Conservation (phyloP, 2,113 vertebrate genomes). For the Dromiciops gliroides region DNA sequence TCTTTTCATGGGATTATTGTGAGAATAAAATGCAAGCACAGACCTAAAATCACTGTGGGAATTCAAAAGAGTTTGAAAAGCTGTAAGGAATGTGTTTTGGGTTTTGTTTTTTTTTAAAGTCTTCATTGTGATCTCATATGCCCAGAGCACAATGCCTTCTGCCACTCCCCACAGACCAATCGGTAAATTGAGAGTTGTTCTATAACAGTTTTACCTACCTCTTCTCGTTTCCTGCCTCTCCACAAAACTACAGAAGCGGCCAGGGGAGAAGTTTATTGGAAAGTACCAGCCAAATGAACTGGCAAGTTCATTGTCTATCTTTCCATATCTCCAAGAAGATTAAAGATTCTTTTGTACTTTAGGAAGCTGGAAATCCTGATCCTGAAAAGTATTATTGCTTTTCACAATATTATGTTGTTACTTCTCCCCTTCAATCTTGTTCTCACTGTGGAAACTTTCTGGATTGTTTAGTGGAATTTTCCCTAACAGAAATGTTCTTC, state of each 20-base stretch:
- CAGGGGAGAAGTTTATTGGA: constrained; percentile 33
- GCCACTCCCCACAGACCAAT: neutral
- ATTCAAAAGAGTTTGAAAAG: neutral
- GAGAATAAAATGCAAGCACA: neutral
- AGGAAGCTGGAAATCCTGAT: neutral
- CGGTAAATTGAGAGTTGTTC: neutral
- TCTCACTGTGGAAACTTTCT: constrained; percentile 50
- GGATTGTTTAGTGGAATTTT: constrained; percentile 30
- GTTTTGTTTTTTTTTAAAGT: no score
- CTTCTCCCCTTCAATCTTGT: neutral
- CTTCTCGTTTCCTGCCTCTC: constrained; percentile 9
- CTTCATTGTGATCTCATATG: neutral
- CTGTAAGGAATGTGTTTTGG: neutral
- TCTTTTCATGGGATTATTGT: neutral
- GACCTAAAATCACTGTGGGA: neutral
- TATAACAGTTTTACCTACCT: constrained; percentile 14
- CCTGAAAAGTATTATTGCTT: neutral
- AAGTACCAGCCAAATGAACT: constrained; percentile 28
- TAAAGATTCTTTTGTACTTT: neutral
- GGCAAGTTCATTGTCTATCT: neutral
- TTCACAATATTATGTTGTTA: neutral
- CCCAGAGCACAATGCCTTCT: neutral
- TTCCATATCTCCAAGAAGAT: neutral
- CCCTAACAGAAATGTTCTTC: constrained; percentile 38
- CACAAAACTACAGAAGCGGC: constrained; percentile 20